phyloP scores from a whole-genome alignment of 2,113 vertebrate genomes.

The Podarcis cretensis region DNA sequence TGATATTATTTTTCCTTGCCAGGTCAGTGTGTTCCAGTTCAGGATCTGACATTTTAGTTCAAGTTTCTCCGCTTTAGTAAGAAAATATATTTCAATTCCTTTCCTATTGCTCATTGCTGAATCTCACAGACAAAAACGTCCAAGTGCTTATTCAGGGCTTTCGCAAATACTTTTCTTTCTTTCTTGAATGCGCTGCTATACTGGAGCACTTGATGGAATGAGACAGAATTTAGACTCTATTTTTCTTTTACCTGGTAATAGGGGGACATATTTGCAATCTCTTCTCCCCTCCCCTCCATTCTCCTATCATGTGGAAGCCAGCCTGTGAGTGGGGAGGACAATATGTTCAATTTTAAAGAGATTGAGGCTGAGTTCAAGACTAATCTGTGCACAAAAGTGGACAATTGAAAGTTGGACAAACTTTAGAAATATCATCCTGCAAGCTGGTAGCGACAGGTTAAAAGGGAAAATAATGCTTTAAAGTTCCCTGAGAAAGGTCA shows the following conservation, averaged over 20 bases:
- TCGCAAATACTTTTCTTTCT: neutral
- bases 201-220: neutral
- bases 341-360: neutral
- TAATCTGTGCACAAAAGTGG: neutral
- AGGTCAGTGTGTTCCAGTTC: neutral
- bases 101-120: neutral
- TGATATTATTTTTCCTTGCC: neutral
- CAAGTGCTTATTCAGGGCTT: accelerated
- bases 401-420: neutral
- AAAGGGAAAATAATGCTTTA: neutral
- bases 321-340: neutral
- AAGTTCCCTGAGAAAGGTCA: neutral
- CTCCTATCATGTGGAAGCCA: accelerated
- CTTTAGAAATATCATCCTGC: accelerated
- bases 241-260: neutral
- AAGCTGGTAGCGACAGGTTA: neutral
- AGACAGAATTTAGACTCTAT: neutral
- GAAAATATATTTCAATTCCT: neutral
- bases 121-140: neutral
- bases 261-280: neutral
- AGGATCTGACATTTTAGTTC: neutral
- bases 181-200: neutral
- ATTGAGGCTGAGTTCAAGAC: neutral
- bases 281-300: neutral
- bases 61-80: neutral